Conservation (phyloP, 2,797 vertebrate species). For the Streptopelia turtur region DNA sequence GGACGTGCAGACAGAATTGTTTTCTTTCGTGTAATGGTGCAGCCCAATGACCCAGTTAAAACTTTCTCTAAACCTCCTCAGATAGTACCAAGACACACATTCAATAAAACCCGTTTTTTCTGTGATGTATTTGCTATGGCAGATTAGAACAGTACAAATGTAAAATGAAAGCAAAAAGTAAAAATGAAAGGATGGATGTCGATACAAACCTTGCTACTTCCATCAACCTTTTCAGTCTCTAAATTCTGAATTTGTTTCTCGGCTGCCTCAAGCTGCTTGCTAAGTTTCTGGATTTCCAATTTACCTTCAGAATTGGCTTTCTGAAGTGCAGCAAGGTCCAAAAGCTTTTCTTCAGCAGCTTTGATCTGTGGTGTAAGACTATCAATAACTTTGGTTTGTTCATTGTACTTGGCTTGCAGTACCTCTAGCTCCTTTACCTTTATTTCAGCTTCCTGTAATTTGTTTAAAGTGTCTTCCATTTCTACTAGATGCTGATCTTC, state of each 20-base stretch:
- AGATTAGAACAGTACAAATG: slow-evolving; percentile 28
- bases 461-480: slow-evolving; percentile 94
- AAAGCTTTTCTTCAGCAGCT: slow-evolving; percentile 85
- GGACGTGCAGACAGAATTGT: neutral
- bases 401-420: slow-evolving; percentile 76
- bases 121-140: slow-evolving; percentile 9
- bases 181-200: slow-evolving; percentile 56
- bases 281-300: slow-evolving; percentile 85
- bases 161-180: slow-evolving; percentile 42
- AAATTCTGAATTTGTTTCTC: slow-evolving; percentile 81
- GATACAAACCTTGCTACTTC: slow-evolving; percentile 87
- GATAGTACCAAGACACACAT: neutral
- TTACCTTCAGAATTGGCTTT: slow-evolving; percentile 87
- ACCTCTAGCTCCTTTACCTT: slow-evolving; percentile 92
- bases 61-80: slow-evolving; percentile 44
- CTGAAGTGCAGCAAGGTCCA: slow-evolving; percentile 81
- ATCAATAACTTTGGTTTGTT: slow-evolving; percentile 81
- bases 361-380: slow-evolving; percentile 80
- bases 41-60: neutral
- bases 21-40: neutral
- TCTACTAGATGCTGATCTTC: slow-evolving; percentile 97
- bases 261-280: slow-evolving; percentile 83
- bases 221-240: slow-evolving; percentile 79
- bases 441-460: slow-evolving; percentile 89
- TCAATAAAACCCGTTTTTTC: neutral